phyloP scores from a whole-genome alignment of 2,888 invertebrate species.

The Eubasilissa splendida region DNA sequence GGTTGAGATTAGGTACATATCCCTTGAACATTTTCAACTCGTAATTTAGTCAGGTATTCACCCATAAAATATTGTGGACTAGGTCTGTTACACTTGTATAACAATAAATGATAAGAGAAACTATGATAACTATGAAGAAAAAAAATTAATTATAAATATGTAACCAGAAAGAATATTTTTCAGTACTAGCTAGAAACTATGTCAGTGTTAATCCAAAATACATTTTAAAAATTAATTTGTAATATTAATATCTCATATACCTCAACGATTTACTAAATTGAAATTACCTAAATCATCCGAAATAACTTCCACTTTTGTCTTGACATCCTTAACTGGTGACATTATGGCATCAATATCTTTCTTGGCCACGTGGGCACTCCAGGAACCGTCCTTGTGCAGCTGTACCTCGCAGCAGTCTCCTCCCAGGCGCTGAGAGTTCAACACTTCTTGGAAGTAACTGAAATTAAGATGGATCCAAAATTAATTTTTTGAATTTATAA shows the following conservation, averaged over 20 bases:
- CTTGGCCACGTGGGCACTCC: slow-evolving; percentile 82
- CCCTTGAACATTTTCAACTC: too few relatives aligned
- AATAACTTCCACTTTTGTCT: slow-evolving; percentile 79
- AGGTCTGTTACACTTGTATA: too few relatives aligned
- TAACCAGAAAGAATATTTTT: too few relatives aligned
- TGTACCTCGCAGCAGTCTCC: slow-evolving; percentile 86
- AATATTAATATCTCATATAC: too few relatives aligned
- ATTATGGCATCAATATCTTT: slow-evolving; percentile 74
- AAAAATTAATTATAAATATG: too few relatives aligned
- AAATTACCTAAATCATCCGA: slow-evolving; percentile 81
- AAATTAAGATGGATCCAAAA: slow-evolving; percentile 59
- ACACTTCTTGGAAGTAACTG: slow-evolving; percentile 88
- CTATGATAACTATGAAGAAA: too few relatives aligned
- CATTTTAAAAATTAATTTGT: not conserved
- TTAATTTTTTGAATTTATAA: slow-evolving; percentile 74
- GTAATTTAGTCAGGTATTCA: too few relatives aligned
- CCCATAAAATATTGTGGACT: too few relatives aligned
- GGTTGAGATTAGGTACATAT: too few relatives aligned
- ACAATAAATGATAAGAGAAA: too few relatives aligned
- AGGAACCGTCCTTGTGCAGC: slow-evolving; percentile 86
- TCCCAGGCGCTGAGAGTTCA: slow-evolving; percentile 79
- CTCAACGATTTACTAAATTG: not conserved
- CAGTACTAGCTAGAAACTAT: too few relatives aligned
- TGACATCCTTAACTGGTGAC: slow-evolving; percentile 66
- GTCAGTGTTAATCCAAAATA: too few relatives aligned